A percentile compares a stretch with the other conserved stretches of the same genome.
Evolutionary conservation across 1,140 invertebrate species (phyloP).

Genomic region (Drosophila gunungcola): DNA sequence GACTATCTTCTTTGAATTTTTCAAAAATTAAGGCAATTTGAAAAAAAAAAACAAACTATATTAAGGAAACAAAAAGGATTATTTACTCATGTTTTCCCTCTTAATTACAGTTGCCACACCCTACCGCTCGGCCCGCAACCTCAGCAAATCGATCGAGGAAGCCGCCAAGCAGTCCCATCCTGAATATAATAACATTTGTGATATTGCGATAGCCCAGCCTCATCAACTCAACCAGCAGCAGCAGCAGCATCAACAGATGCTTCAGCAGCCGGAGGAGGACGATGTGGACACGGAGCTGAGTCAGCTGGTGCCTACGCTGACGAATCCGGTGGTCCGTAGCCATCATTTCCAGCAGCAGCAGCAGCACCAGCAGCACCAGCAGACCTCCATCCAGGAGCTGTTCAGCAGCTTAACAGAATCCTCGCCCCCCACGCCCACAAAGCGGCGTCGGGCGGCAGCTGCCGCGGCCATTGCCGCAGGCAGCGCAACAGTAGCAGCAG

Average conservation of each 20-base stretch:
- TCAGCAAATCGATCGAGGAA: constrained; percentile 82
- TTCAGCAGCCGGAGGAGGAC: constrained; percentile 54
- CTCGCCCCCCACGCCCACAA: constrained; percentile 65
- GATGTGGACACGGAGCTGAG: constrained; percentile 68
- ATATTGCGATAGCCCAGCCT: constrained; percentile 66
- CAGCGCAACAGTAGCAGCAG: constrained; percentile 58
- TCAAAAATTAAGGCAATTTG: too few relatives aligned
- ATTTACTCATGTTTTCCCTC: neutral
- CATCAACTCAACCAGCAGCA: constrained; percentile 49
- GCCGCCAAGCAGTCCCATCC: constrained; percentile 76
- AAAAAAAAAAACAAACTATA: too few relatives aligned
- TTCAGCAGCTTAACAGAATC: constrained; percentile 69
- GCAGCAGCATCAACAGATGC: constrained; percentile 53
- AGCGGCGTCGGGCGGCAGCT: constrained; percentile 56
- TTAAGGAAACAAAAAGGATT: neutral
- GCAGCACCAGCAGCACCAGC: constrained; percentile 22
- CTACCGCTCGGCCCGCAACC: constrained; percentile 80
- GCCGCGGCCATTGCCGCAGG: constrained; percentile 38
- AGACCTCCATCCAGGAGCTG: constrained; percentile 60
- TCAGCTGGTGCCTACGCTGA: constrained; percentile 70
- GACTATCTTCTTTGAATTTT: too few relatives aligned
- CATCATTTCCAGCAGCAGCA: constrained; percentile 30
- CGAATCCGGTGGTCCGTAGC: constrained; percentile 65
- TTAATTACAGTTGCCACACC: constrained; percentile 44
- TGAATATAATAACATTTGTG: constrained; percentile 80